Conservation (phyloP, 2,888 invertebrate species). For the Pyrgus malvae region DNA sequence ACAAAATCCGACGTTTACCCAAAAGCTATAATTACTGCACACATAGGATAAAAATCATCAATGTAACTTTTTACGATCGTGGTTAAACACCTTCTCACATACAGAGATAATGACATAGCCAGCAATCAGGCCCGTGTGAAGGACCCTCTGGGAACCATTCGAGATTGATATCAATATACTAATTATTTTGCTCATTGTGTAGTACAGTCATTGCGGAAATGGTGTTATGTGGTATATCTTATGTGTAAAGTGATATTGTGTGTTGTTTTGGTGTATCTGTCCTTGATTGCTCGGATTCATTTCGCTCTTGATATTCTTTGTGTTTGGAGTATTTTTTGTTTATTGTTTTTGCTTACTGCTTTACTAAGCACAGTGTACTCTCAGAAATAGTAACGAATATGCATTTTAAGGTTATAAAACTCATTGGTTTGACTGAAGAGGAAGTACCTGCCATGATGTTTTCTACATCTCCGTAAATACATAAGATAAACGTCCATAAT, state of each 20-base stretch:
- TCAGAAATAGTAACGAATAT: no score
- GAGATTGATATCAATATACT: constrained; percentile 37
- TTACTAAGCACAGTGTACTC: no score
- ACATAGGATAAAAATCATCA: background rate
- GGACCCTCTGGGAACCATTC: constrained; percentile 35
- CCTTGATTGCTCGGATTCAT: background rate
- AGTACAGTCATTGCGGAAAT: constrained; percentile 25
- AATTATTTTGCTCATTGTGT: constrained; percentile 35
- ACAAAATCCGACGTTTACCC: no score
- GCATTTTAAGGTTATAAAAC: no score
- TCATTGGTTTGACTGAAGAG: no score
- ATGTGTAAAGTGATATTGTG: constrained; percentile 19
- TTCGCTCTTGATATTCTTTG: background rate
- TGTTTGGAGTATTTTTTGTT: background rate
- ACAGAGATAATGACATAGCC: constrained; percentile 12
- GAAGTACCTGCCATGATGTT: no score
- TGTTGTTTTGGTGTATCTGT: constrained; percentile 8
- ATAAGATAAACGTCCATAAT: no score
- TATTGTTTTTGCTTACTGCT: no score
- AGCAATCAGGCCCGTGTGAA: constrained; percentile 15
- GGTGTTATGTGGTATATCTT: constrained; percentile 1
- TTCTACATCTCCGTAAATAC: no score
- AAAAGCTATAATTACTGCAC: constrained; percentile 4
- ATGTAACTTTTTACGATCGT: constrained; percentile 11
- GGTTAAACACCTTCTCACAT: constrained; percentile 21